These are phyloP conservation scores for Zaprionus inermis DNA, from an alignment of 1,140 invertebrate genomes.

Conservation along the genomic window DNA sequence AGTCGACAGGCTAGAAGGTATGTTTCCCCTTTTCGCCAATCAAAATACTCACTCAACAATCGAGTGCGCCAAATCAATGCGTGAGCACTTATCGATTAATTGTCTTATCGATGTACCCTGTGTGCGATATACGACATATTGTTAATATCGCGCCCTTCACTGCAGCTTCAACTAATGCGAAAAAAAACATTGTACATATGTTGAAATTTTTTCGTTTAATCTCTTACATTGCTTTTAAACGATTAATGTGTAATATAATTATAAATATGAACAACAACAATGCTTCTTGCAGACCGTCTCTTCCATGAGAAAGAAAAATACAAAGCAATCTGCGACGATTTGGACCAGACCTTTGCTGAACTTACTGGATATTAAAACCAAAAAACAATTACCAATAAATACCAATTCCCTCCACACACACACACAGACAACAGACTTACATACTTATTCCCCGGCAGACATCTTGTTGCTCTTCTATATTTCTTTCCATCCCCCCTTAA, in stretches of 20 bases:
- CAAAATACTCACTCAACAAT: neutral
- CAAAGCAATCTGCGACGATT: constrained; percentile 98
- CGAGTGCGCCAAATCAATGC: constrained; percentile 16
- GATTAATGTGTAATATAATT: constrained; percentile 40
- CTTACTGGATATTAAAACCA: constrained; percentile 91
- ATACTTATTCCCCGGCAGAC: constrained; percentile 5
- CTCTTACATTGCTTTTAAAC: constrained; percentile 62
- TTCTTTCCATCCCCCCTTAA: constrained; percentile 6
- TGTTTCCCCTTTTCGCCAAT: constrained; percentile 10
- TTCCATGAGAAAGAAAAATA: constrained; percentile 98
- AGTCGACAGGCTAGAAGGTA: constrained; percentile 99
- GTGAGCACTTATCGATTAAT: constrained; percentile 15
- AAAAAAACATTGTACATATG: constrained; percentile 42
- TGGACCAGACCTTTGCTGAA: constrained; percentile 98
- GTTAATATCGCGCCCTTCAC: constrained; percentile 34
- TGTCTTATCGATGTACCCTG: constrained; percentile 19
- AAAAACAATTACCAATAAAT: constrained; percentile 46
- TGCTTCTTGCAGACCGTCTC: constrained; percentile 92
- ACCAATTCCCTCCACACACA: constrained; percentile 39
- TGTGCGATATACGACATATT: constrained; percentile 23
- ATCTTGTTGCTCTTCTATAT: constrained; percentile 39
- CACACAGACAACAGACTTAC: constrained; percentile 9
- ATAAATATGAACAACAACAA: constrained; percentile 67
- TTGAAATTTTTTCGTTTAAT: constrained; percentile 33
- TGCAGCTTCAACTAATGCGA: constrained; percentile 56